A percentile compares a stretch with the other conserved stretches of the same genome.
These are phyloP conservation scores for Perizoma affinitatum DNA, from an alignment of 2,888 invertebrate species.

Conservation along the genomic window DNA sequence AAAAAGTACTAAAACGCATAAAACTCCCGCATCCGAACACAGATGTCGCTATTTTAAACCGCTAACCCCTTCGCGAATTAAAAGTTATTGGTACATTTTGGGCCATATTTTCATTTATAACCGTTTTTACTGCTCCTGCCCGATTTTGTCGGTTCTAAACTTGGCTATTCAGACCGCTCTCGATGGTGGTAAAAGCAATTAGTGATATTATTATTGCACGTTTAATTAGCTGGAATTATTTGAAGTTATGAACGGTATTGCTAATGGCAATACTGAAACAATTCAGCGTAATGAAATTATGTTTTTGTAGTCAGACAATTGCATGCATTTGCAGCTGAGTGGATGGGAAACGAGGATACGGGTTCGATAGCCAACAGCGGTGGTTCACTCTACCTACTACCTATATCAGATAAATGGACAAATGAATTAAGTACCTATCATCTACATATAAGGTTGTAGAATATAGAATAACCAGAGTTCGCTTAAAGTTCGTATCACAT, in stretches of 20 bases:
- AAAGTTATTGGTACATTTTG: conserved; percentile 52
- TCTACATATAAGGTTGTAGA: too few species aligned
- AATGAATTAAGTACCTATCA: too few species aligned
- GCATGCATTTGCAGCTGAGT: not conserved
- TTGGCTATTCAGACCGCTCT: conserved; percentile 43
- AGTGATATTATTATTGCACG: conserved; percentile 58
- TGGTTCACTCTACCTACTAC: not conserved
- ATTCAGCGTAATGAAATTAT: conserved; percentile 44
- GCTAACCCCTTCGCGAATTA: conserved; percentile 53
- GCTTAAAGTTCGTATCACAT: too few species aligned
- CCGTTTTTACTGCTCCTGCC: conserved; percentile 42
- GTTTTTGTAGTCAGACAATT: conserved; percentile 5
- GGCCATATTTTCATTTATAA: conserved; percentile 67
- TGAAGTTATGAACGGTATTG: conserved; percentile 40
- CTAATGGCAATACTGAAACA: conserved; percentile 61
- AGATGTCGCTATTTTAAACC: conserved; percentile 65
- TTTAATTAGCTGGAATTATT: conserved; percentile 54
- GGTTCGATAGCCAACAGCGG: not conserved
- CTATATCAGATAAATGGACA: too few species aligned
- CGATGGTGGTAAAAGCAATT: conserved; percentile 53
- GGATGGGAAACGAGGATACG: not conserved
- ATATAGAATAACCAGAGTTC: too few species aligned
- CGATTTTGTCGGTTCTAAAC: conserved; percentile 48
- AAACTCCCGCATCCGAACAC: conserved; percentile 49
- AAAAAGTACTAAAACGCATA: conserved; percentile 59